Percentiles rank a stretch among this genome's conserved stretches.
phyloP scores from a whole-genome alignment of 2,888 invertebrate genomes.

The Alloscopus bannaensis region DNA sequence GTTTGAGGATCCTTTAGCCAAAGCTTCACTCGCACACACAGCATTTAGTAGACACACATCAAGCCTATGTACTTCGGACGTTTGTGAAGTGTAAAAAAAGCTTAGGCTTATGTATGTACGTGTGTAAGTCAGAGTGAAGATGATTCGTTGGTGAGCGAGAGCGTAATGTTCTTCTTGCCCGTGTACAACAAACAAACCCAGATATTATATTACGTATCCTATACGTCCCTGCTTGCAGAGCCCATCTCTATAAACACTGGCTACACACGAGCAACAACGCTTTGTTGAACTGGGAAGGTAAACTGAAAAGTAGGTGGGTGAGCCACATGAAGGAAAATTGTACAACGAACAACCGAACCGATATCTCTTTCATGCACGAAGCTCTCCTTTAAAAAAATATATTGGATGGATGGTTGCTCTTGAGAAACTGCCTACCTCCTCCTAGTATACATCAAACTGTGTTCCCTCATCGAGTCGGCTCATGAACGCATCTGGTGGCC shows the following conservation, averaged over 20 bases:
- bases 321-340: constrained; percentile 54
- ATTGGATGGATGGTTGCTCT: constrained; percentile 42
- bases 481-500: constrained; percentile 21
- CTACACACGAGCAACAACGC: too few species aligned
- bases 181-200: too few species aligned
- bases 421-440: constrained; percentile 38
- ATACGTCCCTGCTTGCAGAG: too few species aligned
- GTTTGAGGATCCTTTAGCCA: constrained; percentile 57
- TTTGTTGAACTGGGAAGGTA: too few species aligned
- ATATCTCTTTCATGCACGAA: constrained; percentile 33
- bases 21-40: constrained; percentile 23
- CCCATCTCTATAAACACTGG: too few species aligned
- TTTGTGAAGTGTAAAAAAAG: too few species aligned
- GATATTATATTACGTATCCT: too few species aligned
- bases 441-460: constrained; percentile 42
- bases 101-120: too few species aligned
- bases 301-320: constrained; percentile 60
- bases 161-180: too few species aligned
- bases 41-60: constrained; percentile 18
- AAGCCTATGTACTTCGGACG: too few species aligned
- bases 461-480: constrained; percentile 48
- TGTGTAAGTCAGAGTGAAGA: too few species aligned
- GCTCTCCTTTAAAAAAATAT: constrained; percentile 20
- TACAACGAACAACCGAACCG: constrained; percentile 11
- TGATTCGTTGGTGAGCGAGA: too few species aligned